Conservation (phyloP, 2,888 invertebrate species). For the Leuctra nigra region DNA sequence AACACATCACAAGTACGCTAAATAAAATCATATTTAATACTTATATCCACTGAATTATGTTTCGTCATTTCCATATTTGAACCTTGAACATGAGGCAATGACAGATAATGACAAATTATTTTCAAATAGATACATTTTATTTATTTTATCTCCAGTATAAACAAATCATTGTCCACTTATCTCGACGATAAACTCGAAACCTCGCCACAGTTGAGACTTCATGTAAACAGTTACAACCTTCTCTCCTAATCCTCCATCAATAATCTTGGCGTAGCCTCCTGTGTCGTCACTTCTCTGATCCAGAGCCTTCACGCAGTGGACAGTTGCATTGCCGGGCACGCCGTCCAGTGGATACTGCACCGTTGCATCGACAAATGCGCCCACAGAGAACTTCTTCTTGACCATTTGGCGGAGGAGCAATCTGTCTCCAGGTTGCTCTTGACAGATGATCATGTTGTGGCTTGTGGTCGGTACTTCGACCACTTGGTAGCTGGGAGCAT, state of each 20-base stretch:
- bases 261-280: constrained; percentile 13
- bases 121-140: no score
- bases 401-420: neutral
- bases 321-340: neutral
- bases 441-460: neutral
- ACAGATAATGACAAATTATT: no score
- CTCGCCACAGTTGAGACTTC: constrained; percentile 9
- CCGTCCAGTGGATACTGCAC: neutral
- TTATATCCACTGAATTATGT: no score
- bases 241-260: constrained; percentile 8
- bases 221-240: constrained; percentile 14
- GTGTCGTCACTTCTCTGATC: neutral
- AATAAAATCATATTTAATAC: no score
- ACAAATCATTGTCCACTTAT: no score
- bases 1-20: no score
- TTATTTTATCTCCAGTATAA: no score
- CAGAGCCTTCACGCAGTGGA: neutral
- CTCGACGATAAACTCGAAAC: no score
- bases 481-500: no score
- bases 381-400: neutral
- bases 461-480: neutral
- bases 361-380: neutral
- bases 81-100: no score
- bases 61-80: no score
- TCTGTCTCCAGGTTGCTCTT: neutral